A percentile compares a stretch with the other conserved stretches of the same genome.
Conservation (phyloP, 64 coral and sea anemone genomes). For the Cladopsammia gracilis region DNA sequence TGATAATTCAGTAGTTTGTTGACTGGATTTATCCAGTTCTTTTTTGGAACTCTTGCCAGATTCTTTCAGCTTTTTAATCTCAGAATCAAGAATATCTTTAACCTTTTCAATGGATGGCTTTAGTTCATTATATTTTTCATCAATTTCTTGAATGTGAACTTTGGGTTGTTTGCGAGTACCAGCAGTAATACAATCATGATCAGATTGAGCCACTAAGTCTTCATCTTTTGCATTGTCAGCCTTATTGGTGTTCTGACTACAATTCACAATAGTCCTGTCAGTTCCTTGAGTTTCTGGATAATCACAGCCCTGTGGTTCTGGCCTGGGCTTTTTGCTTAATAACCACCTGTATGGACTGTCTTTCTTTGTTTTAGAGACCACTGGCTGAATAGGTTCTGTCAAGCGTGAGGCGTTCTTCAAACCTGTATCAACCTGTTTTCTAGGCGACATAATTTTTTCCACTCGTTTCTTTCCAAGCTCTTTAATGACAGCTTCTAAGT, state of each 20-base stretch:
- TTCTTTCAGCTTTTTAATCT: constrained; percentile 67
- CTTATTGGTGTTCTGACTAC: neutral
- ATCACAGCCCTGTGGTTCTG: constrained; percentile 87
- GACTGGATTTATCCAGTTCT: neutral
- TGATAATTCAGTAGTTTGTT: constrained; percentile 1
- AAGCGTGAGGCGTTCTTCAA: constrained; percentile 47
- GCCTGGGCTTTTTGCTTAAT: constrained; percentile 25
- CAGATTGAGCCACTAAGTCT: neutral
- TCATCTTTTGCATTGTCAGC: neutral
- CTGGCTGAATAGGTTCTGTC: neutral
- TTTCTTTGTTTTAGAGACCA: constrained; percentile 21
- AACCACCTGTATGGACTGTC: constrained; percentile 37
- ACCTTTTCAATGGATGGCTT: constrained; percentile 89
- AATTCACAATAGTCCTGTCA: neutral
- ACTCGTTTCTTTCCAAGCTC: constrained; percentile 92
- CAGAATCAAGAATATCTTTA: constrained; percentile 69
- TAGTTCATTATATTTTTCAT: constrained; percentile 42
- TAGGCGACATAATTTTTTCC: constrained; percentile 63
- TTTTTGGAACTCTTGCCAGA: neutral
- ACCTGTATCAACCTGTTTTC: constrained; percentile 89
- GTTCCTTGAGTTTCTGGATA: constrained; percentile 35
- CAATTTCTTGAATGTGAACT: constrained; percentile 8
- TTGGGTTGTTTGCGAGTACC: neutral
- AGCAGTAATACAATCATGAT: neutral
- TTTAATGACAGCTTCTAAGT: constrained; percentile 82